Evolutionary conservation across 2,888 invertebrate genomes (phyloP), one percentile per base, ranked within the genome.

Genomic region (Bruchidius siliquastri): DNA sequence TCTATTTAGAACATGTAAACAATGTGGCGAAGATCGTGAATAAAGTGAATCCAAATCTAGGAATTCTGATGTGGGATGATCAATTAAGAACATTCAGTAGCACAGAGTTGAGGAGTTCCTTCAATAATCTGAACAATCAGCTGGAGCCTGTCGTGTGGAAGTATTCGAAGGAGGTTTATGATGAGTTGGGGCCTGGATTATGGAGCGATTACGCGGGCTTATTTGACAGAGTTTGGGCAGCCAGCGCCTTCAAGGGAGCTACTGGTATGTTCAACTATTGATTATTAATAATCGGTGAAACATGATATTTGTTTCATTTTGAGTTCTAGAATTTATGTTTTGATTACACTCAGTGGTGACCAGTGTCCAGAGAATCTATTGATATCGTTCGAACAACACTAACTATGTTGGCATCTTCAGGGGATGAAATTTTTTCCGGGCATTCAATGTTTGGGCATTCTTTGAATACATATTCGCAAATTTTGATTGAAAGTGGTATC

Each of bases 171-270:
- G 87, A 88, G 74, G 86, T 87, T 66, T 83, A 82, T 69, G 82
- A 82, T 22, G 83, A 83, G 72, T 78, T 85, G 72, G 84, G 83
- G 13, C 83, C 83, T 0, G 80, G 79, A 72, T 78, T 90, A 22
- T 90, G 90, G 91, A 88, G 89, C 70, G 89, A 87, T 77, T 91
- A 92, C 79, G 84, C 88, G 0, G 80, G 85, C 4, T 86, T 90
- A 13, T 96, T 96, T 85, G 86, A 88, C 0, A 88, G 89, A 67
- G 87, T 95, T 22, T 96, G 96, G 95, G 88, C 93, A 69, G 95
- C 94, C 0, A 92, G 94, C 75, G 95, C 96, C 0, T 96, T 92
- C 82, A 96, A 96, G 88, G 96, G 96, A 0, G 92, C 92, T 0
- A 91, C 91, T 70, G 90, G 90, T 81, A 78, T 13, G 49, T 30